Base-by-base conservation (phyloP, 1,140 invertebrate genomes). In the Musca domestica region DNA sequence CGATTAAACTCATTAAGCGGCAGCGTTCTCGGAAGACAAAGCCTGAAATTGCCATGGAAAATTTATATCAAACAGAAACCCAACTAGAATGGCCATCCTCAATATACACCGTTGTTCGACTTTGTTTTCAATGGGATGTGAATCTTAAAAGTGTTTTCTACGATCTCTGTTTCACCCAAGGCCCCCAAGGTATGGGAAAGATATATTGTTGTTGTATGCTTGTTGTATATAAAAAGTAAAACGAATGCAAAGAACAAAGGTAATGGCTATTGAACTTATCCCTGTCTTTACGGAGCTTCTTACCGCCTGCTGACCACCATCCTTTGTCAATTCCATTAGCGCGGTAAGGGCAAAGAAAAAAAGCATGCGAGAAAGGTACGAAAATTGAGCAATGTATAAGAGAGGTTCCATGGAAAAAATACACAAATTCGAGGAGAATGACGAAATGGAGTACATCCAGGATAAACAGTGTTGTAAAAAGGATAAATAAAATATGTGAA, bases 261-360 rank as follows among this genome's bases (percentile, higher is more conserved):
- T 56, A 56, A 56, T 56, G 25, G 52, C 52, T 56, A 56, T 56
- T 56, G 52, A 56, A 56, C 52, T 56, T 15, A 27, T n/a, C 15
- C 23, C 22, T 19, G 7, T 4, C 52, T 27, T 49, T 20, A 19
- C n/a, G 3, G 19, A 49, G 2, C 48, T 7, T 14, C 46, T 12
- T 51, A 30, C 27, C 34, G 12, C 12, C 4, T 10, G 34, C 34
- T 10, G 6, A 41, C 10, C 34, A 12, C 34, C 34, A 41, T 41
- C 34, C 34, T 41, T 41, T 5, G 34, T 12, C 34, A 41, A 10
- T 41, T 41, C 34, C 34, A 41, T 41, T 41, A 41, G 6, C 34
- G 34, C 10, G 34, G 34, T 2, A 41, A 41, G 34, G 9, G 27
- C 34, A 41, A 41, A 5, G 6, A 12, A 41, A 41, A 41, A 41